These are phyloP conservation scores for Holothuria glaberrima DNA, from an alignment of 35 echinoderm and acorn worm genomes.

Conservation along the genomic window DNA sequence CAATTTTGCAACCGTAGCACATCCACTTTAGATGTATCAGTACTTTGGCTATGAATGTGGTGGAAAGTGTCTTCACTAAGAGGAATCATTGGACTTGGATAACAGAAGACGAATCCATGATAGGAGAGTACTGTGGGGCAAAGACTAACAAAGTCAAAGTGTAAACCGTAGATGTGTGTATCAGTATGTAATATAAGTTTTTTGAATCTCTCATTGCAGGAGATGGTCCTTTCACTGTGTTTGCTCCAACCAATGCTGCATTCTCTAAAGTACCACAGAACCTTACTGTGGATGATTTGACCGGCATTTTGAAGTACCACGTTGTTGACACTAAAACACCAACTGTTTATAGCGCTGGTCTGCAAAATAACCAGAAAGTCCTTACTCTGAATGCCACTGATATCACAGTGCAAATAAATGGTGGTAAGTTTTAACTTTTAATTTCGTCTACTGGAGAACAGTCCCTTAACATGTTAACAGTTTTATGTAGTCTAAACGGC, in stretches of 20 bases:
- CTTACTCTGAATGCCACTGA: not conserved
- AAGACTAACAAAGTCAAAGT: no score
- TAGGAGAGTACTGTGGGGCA: no score
- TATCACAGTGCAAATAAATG: not conserved
- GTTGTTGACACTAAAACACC: not conserved
- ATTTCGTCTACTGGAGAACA: no score
- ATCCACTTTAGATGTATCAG: no score
- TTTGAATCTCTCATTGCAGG: not conserved
- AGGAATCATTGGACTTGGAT: no score
- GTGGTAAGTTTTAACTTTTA: not conserved
- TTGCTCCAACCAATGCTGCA: conserved; percentile 25
- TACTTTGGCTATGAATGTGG: no score
- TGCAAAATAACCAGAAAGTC: conserved; percentile 3
- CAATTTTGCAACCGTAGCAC: no score
- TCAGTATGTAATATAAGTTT: not conserved
- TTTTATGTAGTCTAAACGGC: no score
- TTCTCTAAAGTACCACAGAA: conserved; percentile 10
- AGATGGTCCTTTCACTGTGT: conserved; percentile 22
- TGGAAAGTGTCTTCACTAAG: no score
- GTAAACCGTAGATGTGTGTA: no score
- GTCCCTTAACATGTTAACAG: no score
- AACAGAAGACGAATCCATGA: no score
- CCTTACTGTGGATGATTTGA: not conserved
- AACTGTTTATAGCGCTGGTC: not conserved
- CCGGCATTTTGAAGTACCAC: conserved; percentile 10